Evolutionary conservation across 2,113 vertebrate species (phyloP).

Genomic region (Budorcas taxicolor): DNA sequence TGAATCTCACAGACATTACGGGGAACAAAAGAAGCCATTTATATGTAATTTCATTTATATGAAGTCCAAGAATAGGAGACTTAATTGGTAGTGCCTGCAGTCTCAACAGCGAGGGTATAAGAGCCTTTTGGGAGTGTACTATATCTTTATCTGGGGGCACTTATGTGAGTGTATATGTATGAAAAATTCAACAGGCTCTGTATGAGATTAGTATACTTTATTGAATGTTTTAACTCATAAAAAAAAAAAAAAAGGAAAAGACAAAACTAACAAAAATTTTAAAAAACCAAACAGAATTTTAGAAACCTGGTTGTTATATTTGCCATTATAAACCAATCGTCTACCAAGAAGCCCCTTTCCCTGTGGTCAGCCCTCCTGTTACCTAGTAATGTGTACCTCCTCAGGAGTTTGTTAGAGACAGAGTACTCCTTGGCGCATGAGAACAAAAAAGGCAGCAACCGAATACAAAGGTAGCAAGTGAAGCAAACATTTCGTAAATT

Average conservation of each 20-base stretch:
- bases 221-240: not conserved
- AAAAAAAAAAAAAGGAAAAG: not conserved
- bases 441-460: not conserved
- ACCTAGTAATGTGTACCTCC: not conserved
- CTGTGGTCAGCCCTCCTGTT: not conserved
- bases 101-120: not conserved
- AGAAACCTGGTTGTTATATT: not conserved
- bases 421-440: not conserved
- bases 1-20: not conserved
- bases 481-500: not conserved
- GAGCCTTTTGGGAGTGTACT: not conserved
- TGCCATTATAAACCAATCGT: not conserved
- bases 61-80: not conserved
- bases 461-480: not conserved
- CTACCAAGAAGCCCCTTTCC: not conserved
- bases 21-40: not conserved
- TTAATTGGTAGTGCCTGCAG: not conserved
- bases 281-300: not conserved
- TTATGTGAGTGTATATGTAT: not conserved
- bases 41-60: not conserved
- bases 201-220: not conserved
- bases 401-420: not conserved
- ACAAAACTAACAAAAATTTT: not conserved
- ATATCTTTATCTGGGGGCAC: not conserved
- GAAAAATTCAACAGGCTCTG: not conserved